Conservation (phyloP, 2,888 invertebrate species). For the Corbicula japonica region DNA sequence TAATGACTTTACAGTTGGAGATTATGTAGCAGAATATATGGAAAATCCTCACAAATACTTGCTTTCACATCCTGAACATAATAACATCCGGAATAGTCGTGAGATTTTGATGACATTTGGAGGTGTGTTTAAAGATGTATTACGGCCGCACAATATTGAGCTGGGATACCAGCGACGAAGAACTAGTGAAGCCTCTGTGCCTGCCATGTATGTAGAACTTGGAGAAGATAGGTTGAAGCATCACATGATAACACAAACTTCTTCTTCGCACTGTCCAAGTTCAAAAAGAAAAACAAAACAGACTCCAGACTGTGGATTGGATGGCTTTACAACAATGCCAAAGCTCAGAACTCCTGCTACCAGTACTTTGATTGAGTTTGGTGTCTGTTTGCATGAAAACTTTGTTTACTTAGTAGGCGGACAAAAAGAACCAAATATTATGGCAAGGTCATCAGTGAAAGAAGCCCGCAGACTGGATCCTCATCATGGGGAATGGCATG, state of each 20-base stretch:
- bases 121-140: conserved; percentile 3
- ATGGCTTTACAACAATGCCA: too few species aligned
- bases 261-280: too few species aligned
- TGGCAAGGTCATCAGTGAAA: conserved; percentile 8
- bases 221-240: too few species aligned
- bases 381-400: conserved; percentile 14
- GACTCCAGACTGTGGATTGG: too few species aligned
- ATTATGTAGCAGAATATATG: too few species aligned
- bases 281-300: too few species aligned
- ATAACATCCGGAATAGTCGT: conserved; percentile 6
- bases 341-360: too few species aligned
- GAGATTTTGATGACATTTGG: conserved; percentile 17
- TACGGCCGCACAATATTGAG: not conserved
- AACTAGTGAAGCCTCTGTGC: not conserved
- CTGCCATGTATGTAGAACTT: not conserved
- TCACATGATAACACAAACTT: too few species aligned
- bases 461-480: conserved; percentile 16
- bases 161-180: not conserved
- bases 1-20: too few species aligned
- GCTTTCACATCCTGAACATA: not conserved
- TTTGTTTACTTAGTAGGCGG: conserved; percentile 24
- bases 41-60: conserved; percentile 22
- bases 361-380: conserved; percentile 28
- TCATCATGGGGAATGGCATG: conserved; percentile 12
- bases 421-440: conserved; percentile 9